Evolutionary conservation across 2,888 invertebrate genomes (phyloP), one percentile per base, ranked within the genome.

Genomic region (Drosophila dives): DNA sequence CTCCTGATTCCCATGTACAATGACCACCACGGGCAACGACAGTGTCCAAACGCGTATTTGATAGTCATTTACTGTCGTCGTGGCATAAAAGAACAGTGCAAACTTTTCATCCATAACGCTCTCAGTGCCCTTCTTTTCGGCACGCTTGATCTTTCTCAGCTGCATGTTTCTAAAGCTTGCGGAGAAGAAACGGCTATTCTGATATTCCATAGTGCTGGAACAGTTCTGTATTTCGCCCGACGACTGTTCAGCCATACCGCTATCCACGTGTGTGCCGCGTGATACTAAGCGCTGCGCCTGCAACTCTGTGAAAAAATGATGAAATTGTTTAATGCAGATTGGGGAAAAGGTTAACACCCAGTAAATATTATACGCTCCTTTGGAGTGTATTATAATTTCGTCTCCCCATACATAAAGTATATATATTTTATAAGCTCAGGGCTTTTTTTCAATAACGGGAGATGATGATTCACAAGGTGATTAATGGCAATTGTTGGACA

Each of bases 1-100:
- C 93, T 99, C 99, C 93, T 99, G 99, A 93, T 99, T 99, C 0
- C 99, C 99, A 93, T 99, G 99, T 0, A 99, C 99, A 58, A 99
- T 99, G 33, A 99, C 99, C 64, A 99, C 99, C 48, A 99, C 98
- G 0, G 99, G 99, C 66, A 99, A 94, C 1, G 99, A 99, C 15
- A 99, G 94, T 0, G 99, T 99, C 99, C 99, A 98, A 62, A 99
- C 97, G 81, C 96, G 97, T 93, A 99, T 92, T 71, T 92, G 91
- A 76, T 91, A 93, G 67, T 93, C 92, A 72, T 92, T 92, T 3
- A 93, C 92, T 50, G 92, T 90, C 23, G 92, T 98, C 90, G 97
- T 97, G 0, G 98, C 98, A 91, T 98, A 97, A 93, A 99, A 99
- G 1, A 98, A 94, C 2, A 99, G 94, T 0, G 98, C 97, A 90